Percentiles rank a stretch among this genome's conserved stretches.
These are phyloP conservation scores for Aphis craccivora DNA, from an alignment of 1,140 invertebrate species.

Conservation along the genomic window DNA sequence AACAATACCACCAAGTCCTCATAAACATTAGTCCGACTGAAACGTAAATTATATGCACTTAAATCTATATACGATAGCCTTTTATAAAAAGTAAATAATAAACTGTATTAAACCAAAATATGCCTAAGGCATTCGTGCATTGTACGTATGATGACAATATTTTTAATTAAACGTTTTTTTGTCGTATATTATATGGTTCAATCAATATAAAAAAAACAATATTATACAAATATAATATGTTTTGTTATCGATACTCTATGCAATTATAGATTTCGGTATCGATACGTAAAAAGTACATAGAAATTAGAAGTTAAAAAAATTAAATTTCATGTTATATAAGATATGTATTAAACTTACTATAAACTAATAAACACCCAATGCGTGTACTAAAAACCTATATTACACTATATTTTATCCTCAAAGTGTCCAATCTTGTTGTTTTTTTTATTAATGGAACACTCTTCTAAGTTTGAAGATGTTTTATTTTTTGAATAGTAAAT, in stretches of 20 bases:
- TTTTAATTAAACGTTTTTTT: background rate
- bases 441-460: background rate
- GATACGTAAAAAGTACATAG: background rate
- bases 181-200: too few species aligned
- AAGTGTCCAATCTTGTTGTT: background rate
- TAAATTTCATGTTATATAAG: background rate
- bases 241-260: background rate
- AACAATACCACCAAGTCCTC: background rate
- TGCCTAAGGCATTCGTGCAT: background rate
- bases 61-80: background rate
- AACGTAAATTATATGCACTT: background rate
- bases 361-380: background rate
- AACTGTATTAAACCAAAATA: background rate
- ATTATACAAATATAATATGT: too few species aligned
- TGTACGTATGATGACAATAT: background rate
- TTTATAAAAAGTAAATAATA: background rate
- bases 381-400: background rate
- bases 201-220: too few species aligned
- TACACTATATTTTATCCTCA: background rate
- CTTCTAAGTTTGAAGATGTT: background rate
- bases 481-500: background rate
- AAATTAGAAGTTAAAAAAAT: background rate
- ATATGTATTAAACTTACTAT: background rate
- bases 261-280: background rate
- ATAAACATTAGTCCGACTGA: background rate